phyloP scores from a whole-genome alignment of 2,888 invertebrate genomes.

The Clistopyga incitator region DNA sequence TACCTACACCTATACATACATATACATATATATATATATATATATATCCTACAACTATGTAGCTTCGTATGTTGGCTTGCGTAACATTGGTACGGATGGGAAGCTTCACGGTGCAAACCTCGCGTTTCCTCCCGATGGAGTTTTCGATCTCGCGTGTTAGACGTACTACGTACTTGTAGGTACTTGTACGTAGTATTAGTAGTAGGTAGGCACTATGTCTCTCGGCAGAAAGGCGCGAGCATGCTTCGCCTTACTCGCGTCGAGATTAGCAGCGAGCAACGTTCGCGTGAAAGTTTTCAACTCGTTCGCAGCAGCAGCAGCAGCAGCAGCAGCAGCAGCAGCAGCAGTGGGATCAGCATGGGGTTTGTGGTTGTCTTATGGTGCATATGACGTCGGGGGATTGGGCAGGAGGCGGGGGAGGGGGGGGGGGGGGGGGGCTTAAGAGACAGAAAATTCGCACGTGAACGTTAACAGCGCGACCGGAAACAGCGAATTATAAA shows the following conservation, averaged over 20 bases:
- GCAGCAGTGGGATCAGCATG: conserved; percentile 25
- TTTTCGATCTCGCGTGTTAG: conserved; percentile 59
- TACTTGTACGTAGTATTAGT: neutral
- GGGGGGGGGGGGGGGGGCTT: neutral
- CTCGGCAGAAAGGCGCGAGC: conserved; percentile 44
- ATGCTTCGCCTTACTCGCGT: conserved; percentile 27
- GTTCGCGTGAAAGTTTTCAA: conserved; percentile 60
- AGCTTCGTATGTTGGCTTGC: conserved; percentile 53
- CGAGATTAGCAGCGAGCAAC: conserved; percentile 31
- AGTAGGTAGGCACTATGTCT: conserved; percentile 36
- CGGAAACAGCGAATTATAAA: conserved; percentile 40
- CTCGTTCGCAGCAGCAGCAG: conserved; percentile 47
- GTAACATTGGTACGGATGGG: conserved; percentile 57
- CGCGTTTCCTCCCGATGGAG: conserved; percentile 52
- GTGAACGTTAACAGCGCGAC: conserved; percentile 26
- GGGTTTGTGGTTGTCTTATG: conserved; percentile 17
- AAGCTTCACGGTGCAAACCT: conserved; percentile 48
- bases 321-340: conserved; percentile 34
- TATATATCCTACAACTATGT: conserved; percentile 7
- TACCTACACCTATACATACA: neutral
- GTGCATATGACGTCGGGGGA: neutral
- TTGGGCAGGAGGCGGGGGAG: too few species aligned
- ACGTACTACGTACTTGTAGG: neutral
- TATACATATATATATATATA: neutral
- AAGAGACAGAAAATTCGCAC: conserved; percentile 47